Evolutionary conservation across 2,113 vertebrate species (phyloP), one percentile per base, ranked within the genome.

Genomic region (Corapipo altera): DNA sequence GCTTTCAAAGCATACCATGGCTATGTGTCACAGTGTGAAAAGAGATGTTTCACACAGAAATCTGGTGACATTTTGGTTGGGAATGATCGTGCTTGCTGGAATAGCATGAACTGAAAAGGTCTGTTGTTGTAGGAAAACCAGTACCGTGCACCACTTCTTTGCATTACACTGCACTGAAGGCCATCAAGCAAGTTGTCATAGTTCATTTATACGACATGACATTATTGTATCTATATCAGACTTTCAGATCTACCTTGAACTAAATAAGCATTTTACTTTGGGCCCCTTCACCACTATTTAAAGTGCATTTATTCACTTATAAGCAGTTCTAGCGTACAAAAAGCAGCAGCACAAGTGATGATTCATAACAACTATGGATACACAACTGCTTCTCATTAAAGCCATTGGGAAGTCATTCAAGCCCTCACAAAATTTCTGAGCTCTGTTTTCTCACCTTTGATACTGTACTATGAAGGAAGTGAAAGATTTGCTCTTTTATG

Each of bases 341-440:
- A 87, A 48, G 1, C 8, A 49, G 13, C 12, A 84, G 59, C 32
- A 64, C 33, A 30, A 76, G 19, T 19, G 13, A 67, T 48, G 67
- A 79, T 27, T 37, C 0, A 0, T 5, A 18, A 72, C 43, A 67
- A 41, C 32, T 41, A 49, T 2, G 22, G 48, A 44, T 33, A 62
- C 12, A 57, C 18, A 54, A 12, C 2, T 2, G 39, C 18, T 82
- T 79, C 32, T 66, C 48, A 44, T 92, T 39, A 71, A 92, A 90
- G 12, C 23, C n/a, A 43, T 24, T 9, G 7, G n/a, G 14, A 77
- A 65, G 46, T 32, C 46, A 59, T 28, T n/a, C 14, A 64, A 61
- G 15, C 7, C 18, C 24, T 89, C 32, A 14, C 0, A 1, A 76
- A 49, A 88, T 58, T 90, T 72, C 7, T 12, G 13, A 77, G 43